Conservation (phyloP, 2,888 invertebrate genomes). For the Acronicta aceris region DNA sequence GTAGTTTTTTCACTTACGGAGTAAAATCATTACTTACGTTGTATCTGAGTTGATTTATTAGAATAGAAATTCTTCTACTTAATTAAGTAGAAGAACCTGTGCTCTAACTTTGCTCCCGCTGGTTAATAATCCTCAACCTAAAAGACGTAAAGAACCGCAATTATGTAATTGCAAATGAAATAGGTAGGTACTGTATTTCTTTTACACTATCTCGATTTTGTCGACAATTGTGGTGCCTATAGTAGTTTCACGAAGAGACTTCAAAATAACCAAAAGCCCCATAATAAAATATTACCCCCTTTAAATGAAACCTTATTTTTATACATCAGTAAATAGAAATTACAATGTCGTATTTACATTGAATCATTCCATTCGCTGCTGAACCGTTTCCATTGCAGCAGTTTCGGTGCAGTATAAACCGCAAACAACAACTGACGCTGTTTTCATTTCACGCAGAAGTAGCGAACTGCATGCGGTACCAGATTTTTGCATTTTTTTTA, state of each 20-base stretch:
- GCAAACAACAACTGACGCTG: slow-evolving; percentile 60
- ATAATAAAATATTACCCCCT: not conserved
- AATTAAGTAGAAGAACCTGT: too few species aligned
- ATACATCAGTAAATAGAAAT: slow-evolving; percentile 46
- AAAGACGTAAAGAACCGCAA: too few species aligned
- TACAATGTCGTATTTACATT: slow-evolving; percentile 51
- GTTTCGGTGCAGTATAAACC: slow-evolving; percentile 58
- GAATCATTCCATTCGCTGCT: slow-evolving; percentile 45
- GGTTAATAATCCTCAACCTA: too few species aligned
- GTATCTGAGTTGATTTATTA: not conserved
- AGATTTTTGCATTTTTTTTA: slow-evolving; percentile 57
- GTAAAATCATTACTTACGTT: not conserved
- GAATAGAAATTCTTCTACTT: too few species aligned
- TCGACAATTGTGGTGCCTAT: too few species aligned
- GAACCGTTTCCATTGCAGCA: slow-evolving; percentile 48
- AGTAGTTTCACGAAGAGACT: too few species aligned
- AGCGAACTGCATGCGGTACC: slow-evolving; percentile 53
- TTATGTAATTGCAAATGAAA: too few species aligned
- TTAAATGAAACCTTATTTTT: slow-evolving; percentile 36
- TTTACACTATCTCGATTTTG: too few species aligned
- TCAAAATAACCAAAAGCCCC: too few species aligned
- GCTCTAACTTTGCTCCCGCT: too few species aligned
- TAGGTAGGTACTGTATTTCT: too few species aligned
- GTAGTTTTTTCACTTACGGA: slow-evolving; percentile 21
- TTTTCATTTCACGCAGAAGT: slow-evolving; percentile 60